Evolutionary conservation across 1,140 invertebrate genomes (phyloP).

Genomic region (Pissodes strobi): DNA sequence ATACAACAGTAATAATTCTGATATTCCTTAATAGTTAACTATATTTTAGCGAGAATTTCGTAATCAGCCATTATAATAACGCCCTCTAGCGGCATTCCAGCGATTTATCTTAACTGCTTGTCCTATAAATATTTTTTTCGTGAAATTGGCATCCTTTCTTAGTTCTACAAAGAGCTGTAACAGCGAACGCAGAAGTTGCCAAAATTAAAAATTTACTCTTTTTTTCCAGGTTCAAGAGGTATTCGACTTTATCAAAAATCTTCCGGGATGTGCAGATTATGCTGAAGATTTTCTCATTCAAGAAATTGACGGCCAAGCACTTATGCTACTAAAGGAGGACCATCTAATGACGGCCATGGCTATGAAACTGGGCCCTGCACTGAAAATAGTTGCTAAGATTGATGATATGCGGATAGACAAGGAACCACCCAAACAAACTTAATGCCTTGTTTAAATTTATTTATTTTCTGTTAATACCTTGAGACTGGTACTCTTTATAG

Average conservation of each 20-base stretch:
- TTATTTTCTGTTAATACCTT: conserved; percentile 16
- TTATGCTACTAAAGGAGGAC: conserved; percentile 92
- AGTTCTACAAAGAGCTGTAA: no score
- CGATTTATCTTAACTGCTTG: no score
- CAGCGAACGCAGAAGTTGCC: neutral
- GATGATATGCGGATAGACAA: conserved; percentile 73
- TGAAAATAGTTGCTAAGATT: conserved; percentile 91
- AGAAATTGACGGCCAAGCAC: conserved; percentile 94
- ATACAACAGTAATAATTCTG: no score
- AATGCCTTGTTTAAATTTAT: conserved; percentile 1
- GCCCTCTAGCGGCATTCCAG: no score
- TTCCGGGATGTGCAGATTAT: conserved; percentile 89
- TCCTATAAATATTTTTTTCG: no score
- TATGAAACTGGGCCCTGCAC: conserved; percentile 92
- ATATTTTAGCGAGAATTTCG: no score
- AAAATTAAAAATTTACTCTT: no score
- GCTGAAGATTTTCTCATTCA: conserved; percentile 94
- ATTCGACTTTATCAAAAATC: conserved; percentile 82
- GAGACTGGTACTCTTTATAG: conserved; percentile 22
- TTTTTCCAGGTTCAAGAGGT: conserved; percentile 69
- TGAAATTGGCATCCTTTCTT: no score
- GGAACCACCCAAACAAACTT: conserved; percentile 51
- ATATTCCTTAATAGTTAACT: no score
- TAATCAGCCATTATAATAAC: no score
- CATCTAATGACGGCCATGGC: conserved; percentile 93